Percentiles rank a stretch among this genome's conserved stretches.
Evolutionary conservation across 1,140 invertebrate genomes (phyloP).

Genomic region (Philopotamus ludificatus): DNA sequence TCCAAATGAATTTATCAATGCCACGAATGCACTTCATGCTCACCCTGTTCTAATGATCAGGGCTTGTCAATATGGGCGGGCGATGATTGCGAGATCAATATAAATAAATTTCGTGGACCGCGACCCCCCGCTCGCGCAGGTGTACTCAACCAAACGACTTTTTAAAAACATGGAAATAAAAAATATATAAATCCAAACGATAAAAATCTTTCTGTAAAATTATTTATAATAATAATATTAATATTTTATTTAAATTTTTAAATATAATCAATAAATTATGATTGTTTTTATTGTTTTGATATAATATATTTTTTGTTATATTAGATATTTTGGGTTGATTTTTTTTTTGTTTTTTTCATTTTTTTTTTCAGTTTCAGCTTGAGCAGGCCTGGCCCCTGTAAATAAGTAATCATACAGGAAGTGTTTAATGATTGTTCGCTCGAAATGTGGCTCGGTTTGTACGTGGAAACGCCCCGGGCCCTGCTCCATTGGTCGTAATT

Average conservation of each 20-base stretch:
- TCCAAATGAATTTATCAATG: no score
- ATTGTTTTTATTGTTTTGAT: no score
- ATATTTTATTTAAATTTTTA: no score
- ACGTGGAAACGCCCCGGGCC: slow-evolving; percentile 29
- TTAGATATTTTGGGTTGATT: no score
- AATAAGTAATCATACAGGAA: slow-evolving; percentile 42
- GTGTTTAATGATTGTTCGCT: slow-evolving; percentile 40
- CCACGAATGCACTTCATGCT: slow-evolving; percentile 9
- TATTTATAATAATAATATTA: no score
- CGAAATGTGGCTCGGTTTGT: slow-evolving; percentile 31
- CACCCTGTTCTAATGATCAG: slow-evolving; percentile 31
- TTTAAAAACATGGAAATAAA: no score
- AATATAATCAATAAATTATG: no score
- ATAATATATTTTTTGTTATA: no score
- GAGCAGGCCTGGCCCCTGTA: slow-evolving; percentile 29
- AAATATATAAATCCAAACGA: no score
- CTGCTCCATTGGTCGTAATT: slow-evolving; percentile 26
- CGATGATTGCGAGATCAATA: slow-evolving; percentile 42
- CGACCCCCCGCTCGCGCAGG: slow-evolving; percentile 39
- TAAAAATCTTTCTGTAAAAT: no score
- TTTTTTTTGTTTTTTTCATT: no score
- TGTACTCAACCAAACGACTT: no score
- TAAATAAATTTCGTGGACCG: slow-evolving; percentile 37
- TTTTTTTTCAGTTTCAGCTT: slow-evolving; percentile 1
- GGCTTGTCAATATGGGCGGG: slow-evolving; percentile 41